Base-by-base conservation (phyloP, 2,888 invertebrate genomes). In the Ethmia dodecea region DNA sequence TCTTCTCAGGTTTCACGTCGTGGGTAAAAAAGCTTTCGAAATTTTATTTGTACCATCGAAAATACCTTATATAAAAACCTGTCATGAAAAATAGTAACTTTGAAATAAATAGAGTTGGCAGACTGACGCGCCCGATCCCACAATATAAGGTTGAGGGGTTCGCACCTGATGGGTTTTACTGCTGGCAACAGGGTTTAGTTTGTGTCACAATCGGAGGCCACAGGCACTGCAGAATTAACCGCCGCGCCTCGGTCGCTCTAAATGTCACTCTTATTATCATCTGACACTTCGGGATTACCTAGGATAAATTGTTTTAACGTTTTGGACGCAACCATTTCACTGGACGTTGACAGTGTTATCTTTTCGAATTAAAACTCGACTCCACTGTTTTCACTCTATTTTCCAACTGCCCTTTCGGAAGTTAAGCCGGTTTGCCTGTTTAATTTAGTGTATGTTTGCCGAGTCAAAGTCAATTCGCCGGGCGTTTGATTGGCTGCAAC, bases 201-300 rank as follows among this genome's bases (percentile, higher is more conserved):
- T 53, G 53, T 76, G 81, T 83, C 83, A 84, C 78, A 81, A 80
- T 73, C 68, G 74, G 72, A 60, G 73, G 62, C 63, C 64, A 64
- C 67, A 64, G 65, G 68, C 68, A 53, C 73, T 77, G 71, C 75
- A 74, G 81, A 81, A 83, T 86, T 83, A 84, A 80, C 80, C 74
- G 60, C 65, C 68, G 64, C 67, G 47, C 56, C 57, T 47, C 46
- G 59, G 67, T 54, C 64, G 73, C 74, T 80, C 74, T 66, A 78
- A 84, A 79, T 79, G 86, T 84, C 86, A 84, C 80, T 84, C 78
- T 83, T 86, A 84, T 84, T 83, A 86, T 79, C 74, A 58, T 80
- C 73, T 76, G 86, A 84, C 86, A 83, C 71, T 72, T 63, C 52
- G 60, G 83, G 86, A 83, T 86, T 86, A 83, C 74, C 67, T 68